Evolutionary conservation across 2,888 invertebrate species (phyloP), one percentile per base, ranked within the genome.

Genomic region (Mythimna vitellina): DNA sequence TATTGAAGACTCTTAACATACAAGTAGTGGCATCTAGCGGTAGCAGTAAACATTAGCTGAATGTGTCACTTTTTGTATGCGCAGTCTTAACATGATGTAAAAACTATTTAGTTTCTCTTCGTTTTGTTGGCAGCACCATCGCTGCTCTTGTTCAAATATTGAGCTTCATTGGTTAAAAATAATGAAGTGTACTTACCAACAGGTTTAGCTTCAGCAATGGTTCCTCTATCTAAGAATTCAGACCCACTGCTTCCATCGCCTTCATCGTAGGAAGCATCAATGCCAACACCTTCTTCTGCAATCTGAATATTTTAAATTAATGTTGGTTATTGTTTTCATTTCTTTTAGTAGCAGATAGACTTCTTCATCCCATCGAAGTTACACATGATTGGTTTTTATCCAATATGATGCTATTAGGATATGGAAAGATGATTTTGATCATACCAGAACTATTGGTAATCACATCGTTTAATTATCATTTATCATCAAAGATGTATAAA

Each of bases 181-280:
- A 12, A 7, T 25, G 5, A 49, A 9, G 20, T 22, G 12, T 10
- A 89, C 96, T 92, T 84, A 96, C 98, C 98, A 60, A 98, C 96
- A 70, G 98, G 98, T 86, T 97, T 98, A 0, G 98, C 98, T 93
- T 98, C 98, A 35, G 98, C 98, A 22, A 98, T 97, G 0, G 97
- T 97, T 20, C 78, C 76, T 0, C 29, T 29, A 0, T 69, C 51
- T 38, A 63, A 0, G 35, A 65, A 72, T 0, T 97, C 96, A 75
- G 86, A 87, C 6, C 96, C 92, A 77, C 96, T 92, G 17, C 94
- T 90, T 1, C 89, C 94, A 4, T 93, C 92, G 35, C 22, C 29
- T 12, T 92, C 92, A 49, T 94, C 94, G 10, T 89, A 89, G 1
- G 96, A 93, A 20, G 91, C 88, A 5, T 94, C 95, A 17, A 95